A percentile compares a stretch with the other conserved stretches of the same genome.
Evolutionary conservation across 1,140 invertebrate genomes (phyloP).

Genomic region (Bombus superbus): DNA sequence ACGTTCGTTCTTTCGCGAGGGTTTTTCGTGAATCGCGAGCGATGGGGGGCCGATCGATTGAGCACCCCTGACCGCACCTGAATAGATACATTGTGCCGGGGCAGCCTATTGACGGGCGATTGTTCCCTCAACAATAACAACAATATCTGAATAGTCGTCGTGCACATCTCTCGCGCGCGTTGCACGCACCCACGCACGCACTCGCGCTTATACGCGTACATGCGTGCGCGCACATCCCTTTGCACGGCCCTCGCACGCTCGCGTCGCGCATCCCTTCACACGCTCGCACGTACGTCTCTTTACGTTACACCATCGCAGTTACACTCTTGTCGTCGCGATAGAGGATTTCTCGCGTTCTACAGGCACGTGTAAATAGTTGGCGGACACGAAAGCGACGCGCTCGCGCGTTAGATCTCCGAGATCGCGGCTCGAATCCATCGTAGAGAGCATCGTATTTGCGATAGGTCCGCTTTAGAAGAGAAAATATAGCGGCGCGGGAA

Average conservation of each 20-base stretch:
- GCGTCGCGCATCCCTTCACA: conserved; percentile 35
- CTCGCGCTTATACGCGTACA: conserved; percentile 56
- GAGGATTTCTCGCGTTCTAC: neutral
- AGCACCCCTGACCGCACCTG: conserved; percentile 81
- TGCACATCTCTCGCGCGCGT: conserved; percentile 78
- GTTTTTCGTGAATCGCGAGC: conserved; percentile 68
- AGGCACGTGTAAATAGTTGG: conserved; percentile 21
- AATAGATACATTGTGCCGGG: conserved; percentile 82
- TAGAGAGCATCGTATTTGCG: neutral
- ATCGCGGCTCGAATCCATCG: neutral
- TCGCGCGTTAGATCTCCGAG: neutral
- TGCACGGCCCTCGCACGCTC: conserved; percentile 22
- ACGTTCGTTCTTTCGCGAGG: conserved; percentile 32
- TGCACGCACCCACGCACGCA: conserved; percentile 71
- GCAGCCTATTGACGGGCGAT: conserved; percentile 82
- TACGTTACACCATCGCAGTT: conserved; percentile 21
- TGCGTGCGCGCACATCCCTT: conserved; percentile 34
- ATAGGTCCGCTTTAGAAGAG: too few species aligned
- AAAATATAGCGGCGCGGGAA: too few species aligned
- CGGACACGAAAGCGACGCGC: neutral
- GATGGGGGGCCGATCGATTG: conserved; percentile 73
- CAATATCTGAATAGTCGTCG: conserved; percentile 82
- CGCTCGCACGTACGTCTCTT: conserved; percentile 29
- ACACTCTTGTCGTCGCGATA: neutral
- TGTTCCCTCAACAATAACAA: conserved; percentile 83